Conservation (phyloP, 2,888 invertebrate genomes). For the Ditylenchus weischeri region DNA sequence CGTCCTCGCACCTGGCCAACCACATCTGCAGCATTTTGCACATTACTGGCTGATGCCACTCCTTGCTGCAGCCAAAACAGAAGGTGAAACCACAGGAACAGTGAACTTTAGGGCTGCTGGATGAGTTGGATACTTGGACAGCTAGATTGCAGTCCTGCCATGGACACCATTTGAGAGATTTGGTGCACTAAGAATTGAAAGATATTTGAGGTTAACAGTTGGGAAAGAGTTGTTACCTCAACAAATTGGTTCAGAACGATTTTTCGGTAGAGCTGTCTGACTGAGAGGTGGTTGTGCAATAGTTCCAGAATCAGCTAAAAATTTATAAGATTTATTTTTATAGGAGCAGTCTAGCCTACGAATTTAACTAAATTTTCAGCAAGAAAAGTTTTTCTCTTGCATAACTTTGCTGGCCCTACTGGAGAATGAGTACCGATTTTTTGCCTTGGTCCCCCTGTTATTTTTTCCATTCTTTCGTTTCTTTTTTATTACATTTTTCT, state of each 20-base stretch:
- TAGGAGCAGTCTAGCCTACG: too few relatives aligned
- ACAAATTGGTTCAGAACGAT: slow-evolving; percentile 97
- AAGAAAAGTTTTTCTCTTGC: too few relatives aligned
- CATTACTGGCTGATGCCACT: slow-evolving; percentile 96
- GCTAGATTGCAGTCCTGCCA: slow-evolving; percentile 95
- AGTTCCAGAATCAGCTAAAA: too few relatives aligned
- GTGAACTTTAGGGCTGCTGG: slow-evolving; percentile 77
- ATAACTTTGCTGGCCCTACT: too few relatives aligned
- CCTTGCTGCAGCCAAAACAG: slow-evolving; percentile 65
- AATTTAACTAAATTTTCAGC: too few relatives aligned
- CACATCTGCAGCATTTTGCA: slow-evolving; percentile 84
- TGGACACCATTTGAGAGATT: slow-evolving; percentile 93
- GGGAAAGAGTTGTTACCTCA: slow-evolving; percentile 68
- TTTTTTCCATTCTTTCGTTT: too few relatives aligned
- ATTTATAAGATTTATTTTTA: too few relatives aligned
- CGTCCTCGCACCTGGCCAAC: slow-evolving; percentile 98
- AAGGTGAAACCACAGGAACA: slow-evolving; percentile 89
- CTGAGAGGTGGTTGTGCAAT: not conserved
- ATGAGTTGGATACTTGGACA: slow-evolving; percentile 76
- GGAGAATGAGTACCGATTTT: too few relatives aligned
- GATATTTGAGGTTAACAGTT: not conserved
- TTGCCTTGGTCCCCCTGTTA: too few relatives aligned
- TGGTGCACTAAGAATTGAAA: slow-evolving; percentile 76
- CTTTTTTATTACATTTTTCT: too few relatives aligned
- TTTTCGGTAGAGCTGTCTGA: slow-evolving; percentile 82